These are phyloP conservation scores for Thymelicus lineola DNA, from an alignment of 2,888 invertebrate species.

Conservation along the genomic window DNA sequence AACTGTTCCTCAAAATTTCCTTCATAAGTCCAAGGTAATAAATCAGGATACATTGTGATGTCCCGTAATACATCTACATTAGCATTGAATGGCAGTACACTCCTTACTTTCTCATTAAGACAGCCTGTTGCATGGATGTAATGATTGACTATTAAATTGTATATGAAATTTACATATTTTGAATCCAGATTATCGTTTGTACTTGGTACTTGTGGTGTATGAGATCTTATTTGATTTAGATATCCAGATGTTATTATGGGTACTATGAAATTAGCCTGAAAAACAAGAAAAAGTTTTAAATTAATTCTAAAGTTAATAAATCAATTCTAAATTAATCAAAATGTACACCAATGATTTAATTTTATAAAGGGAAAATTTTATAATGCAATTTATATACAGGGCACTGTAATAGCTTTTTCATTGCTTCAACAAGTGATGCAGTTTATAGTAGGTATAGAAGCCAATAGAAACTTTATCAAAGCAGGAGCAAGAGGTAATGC, in stretches of 20 bases:
- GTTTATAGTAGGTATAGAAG: no score
- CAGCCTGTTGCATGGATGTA: conserved; percentile 79
- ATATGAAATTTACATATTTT: conserved; percentile 79
- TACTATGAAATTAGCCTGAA: conserved; percentile 83
- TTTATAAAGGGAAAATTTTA: no score
- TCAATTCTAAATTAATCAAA: conserved; percentile 77
- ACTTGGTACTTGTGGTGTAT: conserved; percentile 61
- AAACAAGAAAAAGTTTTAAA: conserved; percentile 42
- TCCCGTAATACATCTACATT: conserved; percentile 62
- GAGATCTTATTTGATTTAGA: conserved; percentile 73
- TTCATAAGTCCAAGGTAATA: conserved; percentile 79
- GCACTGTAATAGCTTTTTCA: no score
- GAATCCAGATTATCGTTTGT: conserved; percentile 76
- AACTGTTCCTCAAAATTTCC: conserved; percentile 75
- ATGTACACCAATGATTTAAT: conserved; percentile 81
- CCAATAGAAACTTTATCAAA: no score
- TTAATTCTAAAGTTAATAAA: not conserved
- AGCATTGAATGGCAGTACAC: conserved; percentile 72
- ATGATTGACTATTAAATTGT: conserved; percentile 74
- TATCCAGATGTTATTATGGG: conserved; percentile 84
- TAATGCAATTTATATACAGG: no score
- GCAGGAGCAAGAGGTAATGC: no score
- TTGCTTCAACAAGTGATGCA: no score
- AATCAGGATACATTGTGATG: conserved; percentile 75
- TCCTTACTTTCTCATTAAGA: conserved; percentile 77